Evolutionary conservation across 2,797 vertebrate species (phyloP), one percentile per base, ranked within the genome.

Genomic region (Rachycentron canadum): DNA sequence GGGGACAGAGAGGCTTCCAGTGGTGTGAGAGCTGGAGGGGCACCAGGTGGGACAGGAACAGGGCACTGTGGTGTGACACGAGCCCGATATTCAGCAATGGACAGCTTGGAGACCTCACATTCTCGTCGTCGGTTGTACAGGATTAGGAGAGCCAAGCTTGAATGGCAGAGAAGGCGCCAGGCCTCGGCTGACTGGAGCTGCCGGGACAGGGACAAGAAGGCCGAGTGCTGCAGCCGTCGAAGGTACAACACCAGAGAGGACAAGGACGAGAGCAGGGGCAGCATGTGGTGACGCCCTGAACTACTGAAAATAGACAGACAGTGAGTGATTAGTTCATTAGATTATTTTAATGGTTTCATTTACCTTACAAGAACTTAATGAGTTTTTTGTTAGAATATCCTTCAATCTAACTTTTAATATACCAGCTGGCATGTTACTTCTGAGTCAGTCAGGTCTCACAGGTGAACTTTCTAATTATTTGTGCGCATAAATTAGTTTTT

Each of bases 111-210:
- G 57, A 95, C 95, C 86, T 96, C 95, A 14, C 95, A 95, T 86
- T 96, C 95, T 0, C 95, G 95, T 0, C 95, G 87, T 0, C 95
- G 93, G 85, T 96, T 96, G 85, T 95, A 96, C 25, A 96, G 89
- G 84, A 96, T 96, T 60, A 96, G 94, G 26, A 96, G 94, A 1
- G 94, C 94, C 77, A 96, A 86, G 86, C 94, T 95, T 82, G 95
- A 95, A 85, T 96, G 95, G 85, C 95, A 96, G 30, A 96, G 93
- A 6, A 95, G 94, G 55, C 95, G 94, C 95, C 95, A 96, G 55
- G 95, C 95, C 79, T 96, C 95, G 0, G 95, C 92, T 0, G 95
- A 95, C 83, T 95, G 95, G 4, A 94, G 91, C 67, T 95, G 92
- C 19, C 94, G 93, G 1, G 94, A 94, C 41, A 96, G 86, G 1